A percentile compares a stretch with the other conserved stretches of the same genome.
These are phyloP conservation scores for Ceriagrion tenellum DNA, from an alignment of 2,888 invertebrate species.

Conservation along the genomic window DNA sequence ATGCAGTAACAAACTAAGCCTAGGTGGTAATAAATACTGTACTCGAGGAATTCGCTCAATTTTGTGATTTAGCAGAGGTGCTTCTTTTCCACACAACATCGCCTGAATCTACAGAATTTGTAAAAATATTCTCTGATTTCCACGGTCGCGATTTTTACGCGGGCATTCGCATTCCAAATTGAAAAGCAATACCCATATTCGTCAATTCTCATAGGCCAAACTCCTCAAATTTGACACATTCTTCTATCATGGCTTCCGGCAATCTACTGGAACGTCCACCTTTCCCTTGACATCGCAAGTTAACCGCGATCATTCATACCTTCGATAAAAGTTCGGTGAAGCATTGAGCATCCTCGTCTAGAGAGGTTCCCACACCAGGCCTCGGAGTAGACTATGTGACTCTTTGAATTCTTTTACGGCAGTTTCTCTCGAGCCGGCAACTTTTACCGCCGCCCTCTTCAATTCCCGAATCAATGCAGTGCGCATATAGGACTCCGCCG, in stretches of 20 bases:
- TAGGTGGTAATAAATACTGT: no score
- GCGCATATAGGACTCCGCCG: background rate
- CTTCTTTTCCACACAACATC: no score
- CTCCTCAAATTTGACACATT: background rate
- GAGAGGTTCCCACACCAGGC: background rate
- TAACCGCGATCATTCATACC: background rate
- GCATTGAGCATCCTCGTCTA: background rate
- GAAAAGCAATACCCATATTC: no score
- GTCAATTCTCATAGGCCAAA: background rate
- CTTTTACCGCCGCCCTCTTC: background rate
- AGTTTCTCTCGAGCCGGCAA: background rate
- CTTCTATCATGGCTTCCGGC: background rate
- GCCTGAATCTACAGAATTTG: no score
- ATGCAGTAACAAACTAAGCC: no score
- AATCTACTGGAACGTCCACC: background rate
- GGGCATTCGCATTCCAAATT: no score
- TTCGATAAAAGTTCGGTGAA: background rate
- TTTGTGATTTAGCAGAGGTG: no score
- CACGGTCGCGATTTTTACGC: no score
- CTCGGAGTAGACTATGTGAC: background rate
- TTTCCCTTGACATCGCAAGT: background rate
- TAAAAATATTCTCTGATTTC: no score
- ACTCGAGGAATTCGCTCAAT: no score
- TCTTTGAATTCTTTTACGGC: background rate
- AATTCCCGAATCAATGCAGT: background rate